phyloP scores from a whole-genome alignment of 2,888 invertebrate genomes.

The Ophion ventricosus region DNA sequence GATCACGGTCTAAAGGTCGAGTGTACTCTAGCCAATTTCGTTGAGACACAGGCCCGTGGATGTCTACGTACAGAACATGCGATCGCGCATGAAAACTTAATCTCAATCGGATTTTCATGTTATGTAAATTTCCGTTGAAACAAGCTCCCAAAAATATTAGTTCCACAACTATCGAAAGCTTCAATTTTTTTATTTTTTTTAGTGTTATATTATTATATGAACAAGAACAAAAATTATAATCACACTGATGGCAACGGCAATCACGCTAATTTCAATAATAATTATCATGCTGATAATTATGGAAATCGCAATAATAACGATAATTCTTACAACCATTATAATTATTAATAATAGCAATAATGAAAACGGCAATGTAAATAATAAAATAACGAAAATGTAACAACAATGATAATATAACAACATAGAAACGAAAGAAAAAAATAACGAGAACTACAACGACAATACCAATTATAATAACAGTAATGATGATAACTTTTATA shows the following conservation, averaged over 20 bases:
- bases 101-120: not conserved
- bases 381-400: not conserved
- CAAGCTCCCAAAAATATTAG: no score
- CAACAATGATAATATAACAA: not conserved
- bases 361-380: not conserved
- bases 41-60: not conserved
- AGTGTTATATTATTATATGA: not conserved
- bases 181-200: no score
- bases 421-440: no score
- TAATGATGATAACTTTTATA: not conserved
- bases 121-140: not conserved
- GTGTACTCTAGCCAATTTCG: conserved; percentile 6
- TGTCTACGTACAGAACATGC: not conserved
- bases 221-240: not conserved
- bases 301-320: not conserved
- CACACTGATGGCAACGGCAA: not conserved
- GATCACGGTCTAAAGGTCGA: conserved; percentile 23
- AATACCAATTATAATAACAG: no score
- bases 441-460: no score
- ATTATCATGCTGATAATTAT: not conserved
- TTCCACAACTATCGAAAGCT: no score
- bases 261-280: not conserved
- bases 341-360: not conserved
- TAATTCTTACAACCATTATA: not conserved
- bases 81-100: not conserved